A percentile compares a stretch with the other conserved stretches of the same genome.
phyloP scores from a whole-genome alignment of 2,888 invertebrate genomes.

The Chesias legatella region DNA sequence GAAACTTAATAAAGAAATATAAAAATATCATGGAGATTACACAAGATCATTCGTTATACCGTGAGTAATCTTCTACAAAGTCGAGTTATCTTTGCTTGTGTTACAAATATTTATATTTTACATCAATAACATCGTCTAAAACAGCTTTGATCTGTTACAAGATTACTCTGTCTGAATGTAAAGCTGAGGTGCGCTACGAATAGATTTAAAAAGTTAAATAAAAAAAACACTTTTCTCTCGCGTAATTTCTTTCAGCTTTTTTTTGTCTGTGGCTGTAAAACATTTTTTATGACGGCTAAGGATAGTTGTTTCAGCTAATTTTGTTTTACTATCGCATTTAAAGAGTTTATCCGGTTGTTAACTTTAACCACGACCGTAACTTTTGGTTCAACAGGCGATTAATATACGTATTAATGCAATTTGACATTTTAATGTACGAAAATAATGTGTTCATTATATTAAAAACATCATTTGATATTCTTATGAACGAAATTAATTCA shows the following conservation, averaged over 20 bases:
- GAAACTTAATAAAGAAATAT: no score
- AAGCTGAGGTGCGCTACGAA: conserved; percentile 1
- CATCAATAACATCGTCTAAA: conserved; percentile 15
- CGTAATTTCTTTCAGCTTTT: neutral
- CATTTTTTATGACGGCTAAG: conserved; percentile 19
- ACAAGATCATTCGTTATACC: neutral
- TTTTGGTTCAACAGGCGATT: conserved; percentile 24
- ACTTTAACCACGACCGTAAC: conserved; percentile 27
- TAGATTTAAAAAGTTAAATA: neutral
- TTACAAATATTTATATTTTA: conserved; percentile 15
- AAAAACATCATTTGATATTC: no score
- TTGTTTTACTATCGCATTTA: conserved; percentile 28
- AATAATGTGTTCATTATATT: no score
- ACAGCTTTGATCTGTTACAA: conserved; percentile 26
- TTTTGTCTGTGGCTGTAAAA: conserved; percentile 12
- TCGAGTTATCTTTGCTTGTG: conserved; percentile 1
- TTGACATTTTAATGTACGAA: neutral
- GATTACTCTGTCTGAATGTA: conserved; percentile 15
- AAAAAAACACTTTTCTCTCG: conserved; percentile 1
- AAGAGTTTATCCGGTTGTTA: conserved; percentile 26
- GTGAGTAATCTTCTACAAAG: conserved; percentile 3
- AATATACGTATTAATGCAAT: conserved; percentile 11
- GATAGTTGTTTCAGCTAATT: conserved; percentile 30
- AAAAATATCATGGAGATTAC: no score
- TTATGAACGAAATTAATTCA: no score